Conservation (phyloP, 2,888 invertebrate genomes). For the Stomorhina lunata region DNA sequence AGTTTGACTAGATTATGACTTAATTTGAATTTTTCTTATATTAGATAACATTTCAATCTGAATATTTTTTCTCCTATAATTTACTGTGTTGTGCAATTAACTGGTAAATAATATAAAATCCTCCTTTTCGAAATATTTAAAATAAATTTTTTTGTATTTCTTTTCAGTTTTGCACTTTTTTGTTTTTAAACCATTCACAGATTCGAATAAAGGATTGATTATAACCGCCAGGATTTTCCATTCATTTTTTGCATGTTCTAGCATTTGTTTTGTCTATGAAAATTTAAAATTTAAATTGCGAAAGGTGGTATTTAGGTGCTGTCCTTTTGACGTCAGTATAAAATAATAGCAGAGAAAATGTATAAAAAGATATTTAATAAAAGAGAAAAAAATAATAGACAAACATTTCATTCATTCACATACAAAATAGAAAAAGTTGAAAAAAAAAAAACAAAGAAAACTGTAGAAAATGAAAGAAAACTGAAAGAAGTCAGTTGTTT, state of each 20-base stretch:
- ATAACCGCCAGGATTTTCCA: neutral
- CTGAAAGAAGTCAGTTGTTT: constrained; percentile 46
- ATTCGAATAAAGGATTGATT: neutral
- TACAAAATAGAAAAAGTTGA: neutral
- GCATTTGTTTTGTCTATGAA: neutral
- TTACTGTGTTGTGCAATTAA: too few species aligned
- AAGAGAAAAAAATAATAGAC: constrained; percentile 31
- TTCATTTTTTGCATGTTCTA: neutral
- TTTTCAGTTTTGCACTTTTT: too few species aligned
- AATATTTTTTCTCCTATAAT: too few species aligned
- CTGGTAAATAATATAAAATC: too few species aligned
- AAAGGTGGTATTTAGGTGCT: constrained; percentile 36
- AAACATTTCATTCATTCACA: constrained; percentile 57
- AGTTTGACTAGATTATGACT: too few species aligned
- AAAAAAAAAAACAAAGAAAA: constrained; percentile 13
- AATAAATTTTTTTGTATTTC: neutral
- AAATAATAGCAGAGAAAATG: constrained; percentile 26
- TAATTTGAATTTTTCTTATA: too few species aligned
- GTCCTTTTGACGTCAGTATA: constrained; percentile 58
- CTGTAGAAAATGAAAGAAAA: too few species aligned
- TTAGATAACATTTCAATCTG: too few species aligned
- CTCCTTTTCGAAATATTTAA: neutral
- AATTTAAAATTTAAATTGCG: constrained; percentile 55
- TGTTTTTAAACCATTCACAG: neutral
- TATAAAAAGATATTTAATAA: constrained; percentile 19